phyloP scores from a whole-genome alignment of 2,888 invertebrate species.

The Trichogramma dendrolimi region DNA sequence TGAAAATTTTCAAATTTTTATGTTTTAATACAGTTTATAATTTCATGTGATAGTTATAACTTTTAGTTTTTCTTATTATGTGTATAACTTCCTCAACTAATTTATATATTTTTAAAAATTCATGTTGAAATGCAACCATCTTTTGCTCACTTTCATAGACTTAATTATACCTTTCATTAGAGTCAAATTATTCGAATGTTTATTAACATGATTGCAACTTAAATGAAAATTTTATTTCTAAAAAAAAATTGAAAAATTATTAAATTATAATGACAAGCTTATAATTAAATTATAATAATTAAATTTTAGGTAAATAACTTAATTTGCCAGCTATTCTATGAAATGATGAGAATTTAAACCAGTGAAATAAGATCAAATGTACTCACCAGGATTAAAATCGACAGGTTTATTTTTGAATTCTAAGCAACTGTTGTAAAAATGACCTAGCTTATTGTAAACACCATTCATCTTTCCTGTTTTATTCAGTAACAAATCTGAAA shows the following conservation, averaged over 20 bases:
- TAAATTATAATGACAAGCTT: not conserved
- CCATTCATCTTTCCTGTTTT: conserved; percentile 53
- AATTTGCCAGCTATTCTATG: not conserved
- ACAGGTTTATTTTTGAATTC: conserved; percentile 48
- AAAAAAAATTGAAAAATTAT: not conserved
- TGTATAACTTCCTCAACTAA: too few relatives aligned
- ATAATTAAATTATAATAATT: too few relatives aligned
- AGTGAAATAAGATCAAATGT: conserved; percentile 9
- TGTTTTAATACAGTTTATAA: too few relatives aligned
- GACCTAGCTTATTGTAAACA: conserved; percentile 56
- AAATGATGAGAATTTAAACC: not conserved
- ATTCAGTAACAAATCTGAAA: conserved; percentile 55
- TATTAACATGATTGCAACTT: not conserved
- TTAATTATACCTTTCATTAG: too few relatives aligned
- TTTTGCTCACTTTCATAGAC: too few relatives aligned
- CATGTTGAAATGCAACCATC: too few relatives aligned
- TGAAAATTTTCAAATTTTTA: too few relatives aligned
- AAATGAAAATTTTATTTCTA: not conserved
- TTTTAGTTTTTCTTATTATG: too few relatives aligned
- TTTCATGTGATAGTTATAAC: too few relatives aligned
- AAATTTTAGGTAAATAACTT: not conserved
- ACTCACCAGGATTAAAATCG: conserved; percentile 51
- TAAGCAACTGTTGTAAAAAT: conserved; percentile 57
- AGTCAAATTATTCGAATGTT: not conserved
- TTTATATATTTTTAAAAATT: too few relatives aligned